Conservation (phyloP, 2,797 vertebrate genomes). For the Passerculus sandwichensis region DNA sequence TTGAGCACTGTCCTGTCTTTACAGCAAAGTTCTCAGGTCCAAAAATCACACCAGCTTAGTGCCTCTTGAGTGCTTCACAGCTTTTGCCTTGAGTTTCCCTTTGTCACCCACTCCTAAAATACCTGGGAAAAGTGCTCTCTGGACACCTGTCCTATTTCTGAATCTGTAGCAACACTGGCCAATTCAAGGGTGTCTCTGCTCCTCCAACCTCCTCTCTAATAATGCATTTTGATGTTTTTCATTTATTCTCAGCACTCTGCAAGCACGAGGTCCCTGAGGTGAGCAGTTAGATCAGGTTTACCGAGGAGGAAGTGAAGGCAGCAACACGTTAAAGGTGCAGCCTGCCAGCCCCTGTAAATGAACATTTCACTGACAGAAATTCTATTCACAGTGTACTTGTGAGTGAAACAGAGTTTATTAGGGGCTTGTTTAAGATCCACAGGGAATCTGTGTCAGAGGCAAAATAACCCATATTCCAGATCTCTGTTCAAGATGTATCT, state of each 20-base stretch:
- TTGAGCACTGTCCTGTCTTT: not conserved
- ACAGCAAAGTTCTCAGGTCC: not conserved
- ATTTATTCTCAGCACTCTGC: not conserved
- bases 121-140: not conserved
- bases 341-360: not conserved
- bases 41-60: not conserved
- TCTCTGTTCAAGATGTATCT: not conserved
- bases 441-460: not conserved
- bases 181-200: not conserved
- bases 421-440: not conserved
- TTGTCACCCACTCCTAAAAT: not conserved
- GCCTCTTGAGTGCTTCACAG: not conserved
- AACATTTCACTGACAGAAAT: not conserved
- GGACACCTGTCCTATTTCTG: not conserved
- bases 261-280: not conserved
- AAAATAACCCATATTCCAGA: not conserved
- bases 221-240: not conserved
- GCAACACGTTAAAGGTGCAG: not conserved
- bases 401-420: not conserved
- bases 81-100: not conserved
- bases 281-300: not conserved
- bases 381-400: not conserved
- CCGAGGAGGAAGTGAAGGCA: not conserved
- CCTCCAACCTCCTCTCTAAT: not conserved
- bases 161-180: not conserved